These are phyloP conservation scores for Thermophis baileyi DNA, from an alignment of 2,113 vertebrate genomes.

Conservation along the genomic window DNA sequence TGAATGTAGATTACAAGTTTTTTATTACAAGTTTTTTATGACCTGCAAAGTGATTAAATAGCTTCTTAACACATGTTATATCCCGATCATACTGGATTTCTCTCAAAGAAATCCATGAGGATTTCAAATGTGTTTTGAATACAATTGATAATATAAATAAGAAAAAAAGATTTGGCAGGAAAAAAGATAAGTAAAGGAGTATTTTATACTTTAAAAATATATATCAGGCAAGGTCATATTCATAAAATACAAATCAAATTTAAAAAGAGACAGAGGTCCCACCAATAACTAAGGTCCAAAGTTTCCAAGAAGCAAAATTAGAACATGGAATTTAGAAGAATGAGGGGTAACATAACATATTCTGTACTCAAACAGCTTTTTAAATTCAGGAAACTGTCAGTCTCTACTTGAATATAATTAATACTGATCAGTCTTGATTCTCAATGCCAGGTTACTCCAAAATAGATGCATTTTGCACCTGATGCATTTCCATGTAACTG, in stretches of 20 bases:
- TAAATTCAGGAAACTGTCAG: not conserved
- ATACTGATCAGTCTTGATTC: not conserved
- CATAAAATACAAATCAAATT: not conserved
- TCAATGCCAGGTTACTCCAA: not conserved
- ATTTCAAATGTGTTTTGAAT: not conserved
- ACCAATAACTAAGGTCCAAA: not conserved
- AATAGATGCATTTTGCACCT: not conserved
- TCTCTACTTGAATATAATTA: not conserved
- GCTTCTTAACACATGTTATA: not conserved
- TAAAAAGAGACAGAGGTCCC: not conserved
- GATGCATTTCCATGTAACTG: not conserved
- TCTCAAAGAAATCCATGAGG: not conserved
- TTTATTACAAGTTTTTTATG: not conserved
- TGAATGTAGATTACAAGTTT: not conserved
- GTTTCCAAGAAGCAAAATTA: not conserved
- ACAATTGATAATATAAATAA: not conserved
- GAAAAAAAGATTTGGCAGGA: not conserved
- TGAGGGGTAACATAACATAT: not conserved
- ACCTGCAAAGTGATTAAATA: not conserved
- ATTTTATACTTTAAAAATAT: not conserved
- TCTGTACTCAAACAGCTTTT: not conserved
- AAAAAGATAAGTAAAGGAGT: not conserved
- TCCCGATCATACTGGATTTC: not conserved
- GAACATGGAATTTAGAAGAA: not conserved
- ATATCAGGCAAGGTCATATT: not conserved